Percentiles rank a stretch among this genome's conserved stretches.
phyloP scores from a whole-genome alignment of 2,113 vertebrate genomes.

The Gymnobelideus leadbeateri region DNA sequence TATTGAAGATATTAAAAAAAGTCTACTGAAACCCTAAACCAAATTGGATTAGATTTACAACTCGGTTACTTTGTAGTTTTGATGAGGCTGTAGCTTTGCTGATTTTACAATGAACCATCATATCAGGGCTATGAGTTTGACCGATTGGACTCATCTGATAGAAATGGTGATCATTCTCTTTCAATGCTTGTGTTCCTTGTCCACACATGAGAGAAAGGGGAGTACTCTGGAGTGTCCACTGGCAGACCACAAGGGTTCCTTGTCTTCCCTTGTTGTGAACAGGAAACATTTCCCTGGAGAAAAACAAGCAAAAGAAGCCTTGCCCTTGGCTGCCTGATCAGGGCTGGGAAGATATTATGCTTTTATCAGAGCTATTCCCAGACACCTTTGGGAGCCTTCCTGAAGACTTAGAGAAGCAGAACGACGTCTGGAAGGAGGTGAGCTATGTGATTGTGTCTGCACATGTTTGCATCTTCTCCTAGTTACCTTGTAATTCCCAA shows the following conservation, averaged over 20 bases:
- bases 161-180: not conserved
- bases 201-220: not conserved
- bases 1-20: fast-evolving
- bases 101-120: not conserved
- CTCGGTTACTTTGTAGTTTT: not conserved
- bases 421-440: constrained; percentile 90
- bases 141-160: not conserved
- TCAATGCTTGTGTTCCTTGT: not conserved
- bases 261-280: constrained; percentile 8
- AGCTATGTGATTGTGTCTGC: constrained; percentile 64
- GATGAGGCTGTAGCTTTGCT: not conserved
- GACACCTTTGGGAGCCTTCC: constrained; percentile 89
- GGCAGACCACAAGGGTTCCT: not conserved
- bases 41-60: not conserved
- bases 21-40: not conserved
- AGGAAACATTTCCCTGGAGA: constrained; percentile 97
- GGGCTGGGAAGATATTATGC: constrained; percentile 95
- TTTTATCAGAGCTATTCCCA: constrained; percentile 89
- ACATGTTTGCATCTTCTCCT: fast-evolving
- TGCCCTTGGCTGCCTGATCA: constrained; percentile 93
- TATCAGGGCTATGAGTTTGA: not conserved
- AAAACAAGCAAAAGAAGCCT: constrained; percentile 88
- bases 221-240: not conserved
- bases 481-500: not conserved
- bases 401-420: constrained; percentile 88